These are phyloP conservation scores for Heteronetta atricapilla DNA, from an alignment of 2,113 vertebrate species.

Conservation along the genomic window DNA sequence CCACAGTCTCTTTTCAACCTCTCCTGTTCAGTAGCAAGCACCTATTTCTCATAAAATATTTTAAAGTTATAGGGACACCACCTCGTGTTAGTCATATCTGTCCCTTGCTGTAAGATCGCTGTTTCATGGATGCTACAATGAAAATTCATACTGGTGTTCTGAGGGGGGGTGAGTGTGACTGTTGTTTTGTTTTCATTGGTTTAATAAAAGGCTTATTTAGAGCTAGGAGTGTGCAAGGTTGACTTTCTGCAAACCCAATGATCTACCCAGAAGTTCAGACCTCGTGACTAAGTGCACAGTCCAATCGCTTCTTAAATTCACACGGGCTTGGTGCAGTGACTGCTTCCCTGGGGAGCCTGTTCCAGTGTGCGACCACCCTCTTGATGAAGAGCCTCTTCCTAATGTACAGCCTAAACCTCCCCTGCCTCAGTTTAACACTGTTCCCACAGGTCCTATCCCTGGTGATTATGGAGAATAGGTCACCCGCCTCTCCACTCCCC, in stretches of 20 bases:
- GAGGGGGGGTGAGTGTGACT: too few species aligned
- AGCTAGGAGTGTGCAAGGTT: not conserved
- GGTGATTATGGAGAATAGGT: too few species aligned
- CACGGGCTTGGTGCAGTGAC: too few species aligned
- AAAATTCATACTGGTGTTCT: not conserved
- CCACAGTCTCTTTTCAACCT: rapidly evolving
- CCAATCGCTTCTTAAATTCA: too few species aligned
- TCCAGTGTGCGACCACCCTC: too few species aligned
- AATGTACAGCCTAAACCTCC: too few species aligned
- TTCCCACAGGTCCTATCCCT: too few species aligned
- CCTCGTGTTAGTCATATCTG: not conserved
- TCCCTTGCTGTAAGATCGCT: not conserved
- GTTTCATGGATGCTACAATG: not conserved
- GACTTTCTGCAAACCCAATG: not conserved
- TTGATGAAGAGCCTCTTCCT: too few species aligned
- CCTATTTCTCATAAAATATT: not conserved
- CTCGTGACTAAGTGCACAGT: too few species aligned
- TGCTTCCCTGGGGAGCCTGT: too few species aligned
- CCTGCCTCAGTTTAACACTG: too few species aligned
- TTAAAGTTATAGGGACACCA: not conserved
- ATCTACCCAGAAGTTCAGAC: not conserved
- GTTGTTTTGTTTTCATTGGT: not conserved
- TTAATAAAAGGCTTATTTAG: not conserved
- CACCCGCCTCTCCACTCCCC: too few species aligned
- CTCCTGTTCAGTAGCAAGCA: not conserved